Evolutionary conservation across 2,888 invertebrate species (phyloP).

Genomic region (Tryphoninae sp.): DNA sequence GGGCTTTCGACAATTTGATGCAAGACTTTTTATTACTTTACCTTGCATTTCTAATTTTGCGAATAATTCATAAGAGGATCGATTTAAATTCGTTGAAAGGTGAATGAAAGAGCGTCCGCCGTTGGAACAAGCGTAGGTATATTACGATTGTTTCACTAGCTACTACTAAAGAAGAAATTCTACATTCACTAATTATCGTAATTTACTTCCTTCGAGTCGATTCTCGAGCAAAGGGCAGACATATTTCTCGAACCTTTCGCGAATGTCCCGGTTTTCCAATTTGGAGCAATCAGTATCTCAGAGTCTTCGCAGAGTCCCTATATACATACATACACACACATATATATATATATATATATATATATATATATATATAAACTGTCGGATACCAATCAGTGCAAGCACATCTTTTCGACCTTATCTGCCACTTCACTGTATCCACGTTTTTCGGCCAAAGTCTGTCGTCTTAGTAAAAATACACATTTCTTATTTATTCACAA

Average conservation of each 20-base stretch:
- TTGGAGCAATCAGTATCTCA: slow-evolving; percentile 38
- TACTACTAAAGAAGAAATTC: background rate
- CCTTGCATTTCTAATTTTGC: background rate
- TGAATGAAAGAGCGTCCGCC: background rate
- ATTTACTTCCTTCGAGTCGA: slow-evolving; percentile 39
- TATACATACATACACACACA: background rate
- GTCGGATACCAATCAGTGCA: slow-evolving; percentile 42
- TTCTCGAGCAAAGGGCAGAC: slow-evolving; percentile 5
- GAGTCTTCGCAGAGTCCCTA: slow-evolving; percentile 6
- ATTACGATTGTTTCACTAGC: slow-evolving; percentile 21
- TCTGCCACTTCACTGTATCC: slow-evolving; percentile 29
- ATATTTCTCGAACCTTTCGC: slow-evolving; percentile 39
- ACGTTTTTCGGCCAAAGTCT: slow-evolving; percentile 33
- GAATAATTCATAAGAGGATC: background rate
- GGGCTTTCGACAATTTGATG: background rate
- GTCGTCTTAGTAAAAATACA: background rate
- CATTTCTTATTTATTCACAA: background rate
- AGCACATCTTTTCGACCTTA: slow-evolving; percentile 42
- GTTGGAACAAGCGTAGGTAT: background rate
- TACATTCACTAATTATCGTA: slow-evolving; percentile 50
- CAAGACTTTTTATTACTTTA: background rate
- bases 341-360: background rate
- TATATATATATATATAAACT: background rate
- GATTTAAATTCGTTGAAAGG: background rate
- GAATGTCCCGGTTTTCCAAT: slow-evolving; percentile 24